Base-by-base conservation (phyloP, 2,113 vertebrate species). In the Cephalopterus ornatus region DNA sequence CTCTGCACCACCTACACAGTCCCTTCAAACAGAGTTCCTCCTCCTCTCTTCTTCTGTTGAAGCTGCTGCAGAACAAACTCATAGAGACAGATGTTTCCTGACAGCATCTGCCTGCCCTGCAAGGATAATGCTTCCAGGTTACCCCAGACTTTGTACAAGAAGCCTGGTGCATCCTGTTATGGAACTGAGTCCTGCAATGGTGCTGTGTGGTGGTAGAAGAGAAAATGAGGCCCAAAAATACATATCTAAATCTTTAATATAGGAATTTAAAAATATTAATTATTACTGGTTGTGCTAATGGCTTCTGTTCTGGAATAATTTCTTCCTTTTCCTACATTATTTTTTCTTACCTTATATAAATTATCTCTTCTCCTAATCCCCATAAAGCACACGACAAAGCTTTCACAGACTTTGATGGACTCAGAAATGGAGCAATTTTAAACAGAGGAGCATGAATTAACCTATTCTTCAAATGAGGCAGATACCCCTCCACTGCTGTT, bases 161-260 rank as follows among this genome's bases (percentile, higher is more conserved):
- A 67, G 17, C 17, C 37, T 37, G 32, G 37, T 4, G 32, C 27
- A 56, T n/a, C 37, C 33, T n/a, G 14, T 9, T 6, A 3, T 2
- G 21, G 32, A 78, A 20, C 42, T 37, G 32, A 8, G 20, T 49
- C 20, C 50, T 70, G 63, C n/a, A 32, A 9, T 3, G 14, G 33
- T 0, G 1, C 26, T 76, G 15, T 0, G 0, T 15, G 14, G 22
- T 19, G 27, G 5, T 46, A 21, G 28, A 12, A 70, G 37, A 74
- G 44, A 65, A 73, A 72, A 72, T 4, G 5, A 67, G 33, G 14
- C 24, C 58, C 30, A 24, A 50, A 89, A 73, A 85, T 21, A 50
- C 2, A 32, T 19, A 11, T 3, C 47, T 22, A 21, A 32, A 62
- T 56, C 32, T 37, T 75, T 42, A 67, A 76, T 80, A 71, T n/a